Evolutionary conservation across 2,888 invertebrate genomes (phyloP), one percentile per base, ranked within the genome.

Genomic region (Trissoscelio sp.): DNA sequence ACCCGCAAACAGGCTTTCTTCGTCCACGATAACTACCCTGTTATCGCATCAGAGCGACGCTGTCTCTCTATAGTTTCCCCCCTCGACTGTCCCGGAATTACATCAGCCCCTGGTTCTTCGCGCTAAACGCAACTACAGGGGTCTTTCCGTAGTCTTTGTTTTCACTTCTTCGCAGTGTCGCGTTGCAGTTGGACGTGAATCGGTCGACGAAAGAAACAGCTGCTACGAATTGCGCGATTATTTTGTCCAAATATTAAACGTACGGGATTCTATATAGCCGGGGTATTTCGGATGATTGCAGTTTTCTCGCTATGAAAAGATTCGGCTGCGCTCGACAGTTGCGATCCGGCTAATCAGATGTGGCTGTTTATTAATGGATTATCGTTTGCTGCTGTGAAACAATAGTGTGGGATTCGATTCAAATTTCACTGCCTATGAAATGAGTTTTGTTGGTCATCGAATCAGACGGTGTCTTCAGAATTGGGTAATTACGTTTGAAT

Each of bases 91-190:
- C 78, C 86, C 83, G 82, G 51, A 60, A 85, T 85, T 86, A 75
- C 74, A 64, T 83, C 88, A 86, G 85, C 88, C 89, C 89, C 84
- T 87, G 85, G 86, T 87, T 77, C 87, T 85, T 87, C 85, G 86
- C 86, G 88, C 87, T 89, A 88, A 89, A 90, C 89, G 89, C 87
- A 88, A 88, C 89, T 88, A 89, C 86, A 81, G 87, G 88, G 89
- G 86, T 87, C 88, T 88, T 88, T 88, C 87, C 86, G 84, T 87
- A 87, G 89, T 88, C 91, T 91, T 91, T 91, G 91, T 91, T 91
- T 91, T 89, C 91, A 88, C 89, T 90, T 90, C 89, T 90, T 90
- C 88, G 85, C 90, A 91, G 91, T 91, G 89, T 90, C 90, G 90
- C 89, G 89, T 81, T 81, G 84, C 80, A 83, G 85, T 83, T 83